phyloP scores from a whole-genome alignment of 2,113 vertebrate genomes.

The Lepus timidus region DNA sequence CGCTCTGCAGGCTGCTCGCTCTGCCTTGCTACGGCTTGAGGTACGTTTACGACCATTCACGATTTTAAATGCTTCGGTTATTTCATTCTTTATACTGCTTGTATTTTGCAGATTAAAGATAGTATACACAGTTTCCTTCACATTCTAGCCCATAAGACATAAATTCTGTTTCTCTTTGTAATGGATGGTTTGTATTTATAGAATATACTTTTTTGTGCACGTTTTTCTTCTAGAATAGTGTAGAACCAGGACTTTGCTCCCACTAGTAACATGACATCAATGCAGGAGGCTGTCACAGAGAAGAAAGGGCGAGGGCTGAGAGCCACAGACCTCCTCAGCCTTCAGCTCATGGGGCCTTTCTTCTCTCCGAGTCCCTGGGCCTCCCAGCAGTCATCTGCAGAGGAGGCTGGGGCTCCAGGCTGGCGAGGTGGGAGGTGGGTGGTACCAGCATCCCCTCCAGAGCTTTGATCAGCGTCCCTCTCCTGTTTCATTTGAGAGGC shows the following conservation, averaged over 20 bases:
- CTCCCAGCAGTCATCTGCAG: not conserved
- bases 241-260: constrained; percentile 29
- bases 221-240: not conserved
- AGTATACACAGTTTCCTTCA: not conserved
- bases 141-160: not conserved
- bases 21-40: constrained; percentile 96
- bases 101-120: constrained; percentile 30
- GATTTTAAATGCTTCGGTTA: not conserved
- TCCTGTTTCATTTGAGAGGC: not conserved
- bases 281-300: not conserved
- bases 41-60: constrained; percentile 87
- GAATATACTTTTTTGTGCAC: not conserved
- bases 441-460: not conserved
- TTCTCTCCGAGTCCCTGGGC: not conserved
- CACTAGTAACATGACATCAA: not conserved
- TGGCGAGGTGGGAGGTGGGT: not conserved
- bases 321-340: not conserved
- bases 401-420: not conserved
- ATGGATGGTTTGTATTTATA: not conserved
- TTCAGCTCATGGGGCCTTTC: not conserved
- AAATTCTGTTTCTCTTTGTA: not conserved
- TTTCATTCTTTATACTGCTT: constrained; percentile 36
- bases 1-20: constrained; percentile 93
- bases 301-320: not conserved
- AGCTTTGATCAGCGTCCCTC: not conserved